Base-by-base conservation (phyloP, 2,113 vertebrate genomes). In the Cynopterus brachyotis region DNA sequence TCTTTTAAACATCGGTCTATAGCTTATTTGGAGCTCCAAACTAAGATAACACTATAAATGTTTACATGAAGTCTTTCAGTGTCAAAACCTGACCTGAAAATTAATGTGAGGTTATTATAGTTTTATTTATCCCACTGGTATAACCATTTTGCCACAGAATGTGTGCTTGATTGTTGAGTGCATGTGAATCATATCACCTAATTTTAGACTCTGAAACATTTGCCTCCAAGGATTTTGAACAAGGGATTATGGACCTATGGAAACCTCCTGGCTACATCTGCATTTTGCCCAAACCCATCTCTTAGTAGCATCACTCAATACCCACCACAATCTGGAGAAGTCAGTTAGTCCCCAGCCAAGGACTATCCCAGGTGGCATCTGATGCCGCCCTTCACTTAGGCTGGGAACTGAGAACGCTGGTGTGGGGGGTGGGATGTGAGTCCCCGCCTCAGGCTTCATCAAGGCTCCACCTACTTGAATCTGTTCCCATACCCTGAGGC, bases 21-120 rank as follows among this genome's bases (percentile, higher is more conserved):
- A 64, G 55, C 24, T 80, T 80, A 91, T 50, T 32, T 72, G 84
- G 37, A 72, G 30, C 17, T 69, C 59, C 24, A 72, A 93, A 60
- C 10, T 50, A 80, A 82, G 59, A 9, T 47, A 53, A n/a, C 75
- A 59, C 59, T 67, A 32, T 85, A 91, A 97, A 72, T 17, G 85
- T 94, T 76, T 81, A n/a, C 42, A 87, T 5, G 9, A 89, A 89
- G 57, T 37, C 19, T 73, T 75, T 88, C 89, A 59, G 24, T 69
- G 32, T 91, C 45, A 94, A 91, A 92, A 89, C 85, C 59, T 37
- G 69, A 60, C 45, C 57, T 85, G 72, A 72, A 76, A 95, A 91
- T 86, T 57, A 79, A 55, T 62, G 42, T 80, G 47, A 89, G 9
- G 7, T 47, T 80, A 42, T 81, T 57, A 17, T 24, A 67, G 35